A percentile compares a stretch with the other conserved stretches of the same genome.
phyloP scores from a whole-genome alignment of 2,888 invertebrate species.

The Drosophila parthenogenetica region DNA sequence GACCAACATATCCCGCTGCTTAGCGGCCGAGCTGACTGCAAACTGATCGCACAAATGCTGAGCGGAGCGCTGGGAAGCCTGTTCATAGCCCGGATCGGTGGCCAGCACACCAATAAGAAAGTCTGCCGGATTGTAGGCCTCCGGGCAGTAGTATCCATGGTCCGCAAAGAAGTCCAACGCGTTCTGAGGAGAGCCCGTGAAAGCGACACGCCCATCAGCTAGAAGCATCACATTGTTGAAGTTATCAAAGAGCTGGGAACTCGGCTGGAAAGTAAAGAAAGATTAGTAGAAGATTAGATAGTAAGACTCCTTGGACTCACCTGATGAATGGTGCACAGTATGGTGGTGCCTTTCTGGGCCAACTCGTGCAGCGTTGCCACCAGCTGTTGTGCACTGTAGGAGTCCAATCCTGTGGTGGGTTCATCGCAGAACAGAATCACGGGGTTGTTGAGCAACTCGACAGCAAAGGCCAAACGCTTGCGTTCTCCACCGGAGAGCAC shows the following conservation, averaged over 20 bases:
- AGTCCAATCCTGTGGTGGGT: constrained; percentile 97
- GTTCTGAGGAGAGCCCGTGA: constrained; percentile 89
- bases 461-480: constrained; percentile 96
- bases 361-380: constrained; percentile 89
- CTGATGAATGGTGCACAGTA: constrained; percentile 95
- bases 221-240: constrained; percentile 93
- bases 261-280: constrained; percentile 89
- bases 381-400: constrained; percentile 95
- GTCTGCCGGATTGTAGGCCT: constrained; percentile 95
- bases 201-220: constrained; percentile 95
- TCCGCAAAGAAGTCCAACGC: constrained; percentile 90
- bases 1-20: constrained; percentile 91
- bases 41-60: constrained; percentile 92
- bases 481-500: constrained; percentile 97
- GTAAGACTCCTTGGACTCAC: not conserved
- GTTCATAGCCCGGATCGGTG: constrained; percentile 91
- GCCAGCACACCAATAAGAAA: constrained; percentile 94
- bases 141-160: constrained; percentile 91
- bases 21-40: constrained; percentile 91
- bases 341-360: constrained; percentile 92
- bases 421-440: constrained; percentile 97
- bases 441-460: constrained; percentile 95
- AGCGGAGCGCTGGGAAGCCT: constrained; percentile 89
- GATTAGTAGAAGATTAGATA: not conserved
- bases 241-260: constrained; percentile 93